Evolutionary conservation across 92 coral and sea anemone species (phyloP).

Genomic region (Hydrozoanthus gracilis): DNA sequence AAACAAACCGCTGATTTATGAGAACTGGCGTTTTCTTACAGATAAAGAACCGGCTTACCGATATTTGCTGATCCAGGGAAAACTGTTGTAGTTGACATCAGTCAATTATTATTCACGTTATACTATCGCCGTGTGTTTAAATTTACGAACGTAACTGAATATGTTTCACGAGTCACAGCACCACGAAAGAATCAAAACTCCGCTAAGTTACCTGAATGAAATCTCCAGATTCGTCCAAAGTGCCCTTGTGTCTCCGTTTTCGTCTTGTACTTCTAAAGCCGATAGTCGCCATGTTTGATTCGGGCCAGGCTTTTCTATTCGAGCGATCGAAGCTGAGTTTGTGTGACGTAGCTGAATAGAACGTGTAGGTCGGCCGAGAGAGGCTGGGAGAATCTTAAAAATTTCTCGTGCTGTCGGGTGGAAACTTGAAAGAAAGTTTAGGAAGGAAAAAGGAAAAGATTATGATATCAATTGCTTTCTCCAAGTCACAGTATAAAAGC

Average conservation of each 20-base stretch:
- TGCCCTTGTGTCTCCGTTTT: conserved; percentile 43
- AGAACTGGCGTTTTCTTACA: not conserved
- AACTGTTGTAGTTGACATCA: conserved; percentile 9
- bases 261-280: conserved; percentile 59
- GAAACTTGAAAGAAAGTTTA: no score
- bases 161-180: conserved; percentile 43
- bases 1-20: not conserved
- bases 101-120: conserved; percentile 19
- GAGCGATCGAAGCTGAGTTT: not conserved
- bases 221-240: conserved; percentile 4
- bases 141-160: conserved; percentile 28
- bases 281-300: conserved; percentile 74
- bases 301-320: conserved; percentile 29
- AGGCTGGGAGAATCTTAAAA: conserved; percentile 34
- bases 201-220: conserved; percentile 44
- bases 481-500: not conserved
- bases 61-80: conserved; percentile 4
- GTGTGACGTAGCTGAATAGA: conserved; percentile 37
- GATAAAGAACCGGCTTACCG: not conserved
- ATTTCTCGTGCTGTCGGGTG: no score
- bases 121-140: conserved; percentile 34
- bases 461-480: not conserved
- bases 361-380: conserved; percentile 29
- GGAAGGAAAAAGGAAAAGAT: no score
- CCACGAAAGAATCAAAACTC: not conserved